Base-by-base conservation (phyloP, 92 coral and sea anemone species). In the Epizoanthus scotinus region DNA sequence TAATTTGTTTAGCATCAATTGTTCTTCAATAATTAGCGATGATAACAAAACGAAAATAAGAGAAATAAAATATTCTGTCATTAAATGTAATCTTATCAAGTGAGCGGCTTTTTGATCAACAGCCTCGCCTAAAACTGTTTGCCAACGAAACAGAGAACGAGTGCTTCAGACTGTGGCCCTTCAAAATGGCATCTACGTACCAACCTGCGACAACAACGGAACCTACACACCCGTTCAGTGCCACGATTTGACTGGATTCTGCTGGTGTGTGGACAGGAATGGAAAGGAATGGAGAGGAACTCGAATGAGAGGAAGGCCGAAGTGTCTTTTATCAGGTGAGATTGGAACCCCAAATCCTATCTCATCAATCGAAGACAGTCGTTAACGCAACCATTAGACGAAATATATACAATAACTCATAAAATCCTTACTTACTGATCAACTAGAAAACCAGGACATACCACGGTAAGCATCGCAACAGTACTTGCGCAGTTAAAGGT, bases 261-360 rank as follows among this genome's bases (percentile, higher is more conserved):
- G 99, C 72, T 96, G 99, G 99, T 96, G 99, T 68, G 91, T 90
- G 24, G 91, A 84, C 49, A 87, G 84, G 84, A 70, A 83, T 34
- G 96, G 96, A 17, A 73, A 78, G 38, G 97, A 93, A 78, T 81
- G 93, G 94, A 85, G 77, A 53, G 89, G 96, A 29, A 91, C 99
- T 63, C 87, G 94, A 60, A 83, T 84, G 79, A 87, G 82, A 42
- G 98, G 98, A 67, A 74, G 86, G 63, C 97, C 94, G 13, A 82
- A 84, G 0, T 92, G 97, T 72, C 89, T 85, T 64, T 72, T 86
- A 63, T 72, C 85, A 6, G 94, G 97, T 92, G 78, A 53, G 70
- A 25, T 6, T 8, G 52, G 14, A 47, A 10, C 17, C 14, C 52
- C 2, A 13, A 47, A 2, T 2, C 10, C 12, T 47, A 47, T 47